A percentile compares a stretch with the other conserved stretches of the same genome.
phyloP scores from a whole-genome alignment of 2,797 vertebrate species.

The Picus viridis region DNA sequence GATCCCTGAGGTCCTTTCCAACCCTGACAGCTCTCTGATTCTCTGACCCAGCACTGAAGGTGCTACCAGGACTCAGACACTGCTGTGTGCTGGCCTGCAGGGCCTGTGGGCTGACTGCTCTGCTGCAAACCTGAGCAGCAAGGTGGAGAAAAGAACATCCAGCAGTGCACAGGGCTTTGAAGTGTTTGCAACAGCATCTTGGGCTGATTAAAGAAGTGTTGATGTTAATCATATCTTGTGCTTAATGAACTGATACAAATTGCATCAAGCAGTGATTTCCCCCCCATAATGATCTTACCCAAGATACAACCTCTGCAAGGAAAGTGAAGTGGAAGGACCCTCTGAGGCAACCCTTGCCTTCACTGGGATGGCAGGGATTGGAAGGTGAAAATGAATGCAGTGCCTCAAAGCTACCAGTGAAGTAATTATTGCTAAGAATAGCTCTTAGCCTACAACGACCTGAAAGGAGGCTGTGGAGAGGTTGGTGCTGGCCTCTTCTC shows the following conservation, averaged over 20 bases:
- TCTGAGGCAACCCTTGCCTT: not conserved
- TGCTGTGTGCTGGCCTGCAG: not conserved
- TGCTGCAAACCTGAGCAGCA: not conserved
- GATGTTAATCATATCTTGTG: conserved; percentile 17
- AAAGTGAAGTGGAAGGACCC: not conserved
- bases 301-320: not conserved
- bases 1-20: no score
- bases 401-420: not conserved
- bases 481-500: no score
- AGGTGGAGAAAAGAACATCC: not conserved
- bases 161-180: not conserved
- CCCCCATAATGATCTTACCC: not conserved
- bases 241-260: conserved; percentile 31
- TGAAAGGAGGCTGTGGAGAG: no score
- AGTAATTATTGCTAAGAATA: not conserved
- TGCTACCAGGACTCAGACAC: not conserved
- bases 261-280: conserved; percentile 11
- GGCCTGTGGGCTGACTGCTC: not conserved
- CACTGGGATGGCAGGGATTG: not conserved
- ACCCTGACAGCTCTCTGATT: no score
- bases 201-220: not conserved
- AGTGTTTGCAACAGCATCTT: not conserved
- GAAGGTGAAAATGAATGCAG: not conserved
- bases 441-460: no score
- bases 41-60: not conserved